These are phyloP conservation scores for Tetragnatha versicolor DNA, from an alignment of 1,140 invertebrate genomes.

Conservation along the genomic window DNA sequence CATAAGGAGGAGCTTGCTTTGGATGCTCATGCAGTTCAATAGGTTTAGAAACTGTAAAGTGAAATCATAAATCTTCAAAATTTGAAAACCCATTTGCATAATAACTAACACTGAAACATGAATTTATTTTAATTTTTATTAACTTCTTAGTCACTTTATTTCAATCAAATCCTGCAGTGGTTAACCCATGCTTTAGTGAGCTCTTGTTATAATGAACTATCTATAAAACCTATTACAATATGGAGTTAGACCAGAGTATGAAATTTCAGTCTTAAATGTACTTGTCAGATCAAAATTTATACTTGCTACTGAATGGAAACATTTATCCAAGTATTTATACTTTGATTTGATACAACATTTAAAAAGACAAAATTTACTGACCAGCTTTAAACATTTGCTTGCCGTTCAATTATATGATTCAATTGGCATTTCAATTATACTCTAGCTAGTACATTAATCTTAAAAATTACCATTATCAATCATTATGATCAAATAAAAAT, in stretches of 20 bases:
- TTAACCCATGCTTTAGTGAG: no score
- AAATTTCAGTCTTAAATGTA: no score
- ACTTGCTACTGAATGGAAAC: background rate
- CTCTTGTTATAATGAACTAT: no score
- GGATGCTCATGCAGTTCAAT: background rate
- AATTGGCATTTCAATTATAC: background rate
- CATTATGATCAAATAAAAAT: background rate
- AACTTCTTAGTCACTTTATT: background rate
- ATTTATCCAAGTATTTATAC: background rate
- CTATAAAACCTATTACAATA: no score
- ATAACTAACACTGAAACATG: background rate
- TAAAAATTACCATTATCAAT: background rate
- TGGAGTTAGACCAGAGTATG: no score
- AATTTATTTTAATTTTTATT: background rate
- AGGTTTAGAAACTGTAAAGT: background rate
- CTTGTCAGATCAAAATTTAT: background rate
- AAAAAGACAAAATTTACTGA: background rate
- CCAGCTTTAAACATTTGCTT: background rate
- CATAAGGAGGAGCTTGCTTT: background rate
- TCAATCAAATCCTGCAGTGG: no score
- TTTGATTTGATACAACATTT: background rate
- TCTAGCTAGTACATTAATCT: background rate
- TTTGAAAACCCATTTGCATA: background rate
- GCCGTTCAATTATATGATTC: background rate
- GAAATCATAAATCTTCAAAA: background rate